Conservation (phyloP, 2,888 invertebrate genomes). For the Xylophagus ater region DNA sequence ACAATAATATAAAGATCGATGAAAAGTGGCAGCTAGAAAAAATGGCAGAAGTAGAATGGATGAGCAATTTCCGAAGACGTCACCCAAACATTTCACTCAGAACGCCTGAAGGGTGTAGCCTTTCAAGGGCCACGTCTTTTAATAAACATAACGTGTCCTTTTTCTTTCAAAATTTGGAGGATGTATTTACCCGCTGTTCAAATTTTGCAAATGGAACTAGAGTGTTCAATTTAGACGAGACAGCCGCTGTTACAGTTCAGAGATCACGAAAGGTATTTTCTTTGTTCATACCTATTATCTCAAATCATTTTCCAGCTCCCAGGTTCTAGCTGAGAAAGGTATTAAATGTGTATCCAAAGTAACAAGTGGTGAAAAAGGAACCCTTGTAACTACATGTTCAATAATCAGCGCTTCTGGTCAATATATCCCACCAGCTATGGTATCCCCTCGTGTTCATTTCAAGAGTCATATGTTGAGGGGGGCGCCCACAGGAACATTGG, state of each 20-base stretch:
- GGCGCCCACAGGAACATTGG: conserved; percentile 23
- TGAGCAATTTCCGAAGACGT: conserved; percentile 7
- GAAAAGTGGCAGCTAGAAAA: conserved; percentile 12
- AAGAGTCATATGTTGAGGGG: conserved; percentile 21
- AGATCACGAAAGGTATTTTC: conserved; percentile 4
- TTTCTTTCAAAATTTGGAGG: conserved; percentile 1
- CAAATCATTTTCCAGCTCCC: conserved; percentile 15
- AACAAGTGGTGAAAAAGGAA: conserved; percentile 31
- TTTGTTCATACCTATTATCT: not conserved
- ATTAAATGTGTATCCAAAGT: too few species aligned
- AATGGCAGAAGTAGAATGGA: conserved; percentile 12
- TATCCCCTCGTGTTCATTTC: conserved; percentile 22
- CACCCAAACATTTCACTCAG: not conserved
- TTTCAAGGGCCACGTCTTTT: not conserved
- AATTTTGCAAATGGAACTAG: too few species aligned
- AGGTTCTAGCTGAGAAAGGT: conserved; percentile 20
- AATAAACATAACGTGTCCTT: not conserved
- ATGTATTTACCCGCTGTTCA: too few species aligned
- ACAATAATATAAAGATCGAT: conserved; percentile 8
- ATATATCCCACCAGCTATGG: conserved; percentile 27
- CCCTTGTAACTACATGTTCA: conserved; percentile 27
- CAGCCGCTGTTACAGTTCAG: conserved; percentile 18
- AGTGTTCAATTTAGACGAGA: conserved; percentile 22
- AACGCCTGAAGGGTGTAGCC: not conserved
- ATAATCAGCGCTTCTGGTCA: conserved; percentile 26